A percentile compares a stretch with the other conserved stretches of the same genome.
Conservation (phyloP, 2,797 vertebrate genomes). For the Echeneis naucrates region DNA sequence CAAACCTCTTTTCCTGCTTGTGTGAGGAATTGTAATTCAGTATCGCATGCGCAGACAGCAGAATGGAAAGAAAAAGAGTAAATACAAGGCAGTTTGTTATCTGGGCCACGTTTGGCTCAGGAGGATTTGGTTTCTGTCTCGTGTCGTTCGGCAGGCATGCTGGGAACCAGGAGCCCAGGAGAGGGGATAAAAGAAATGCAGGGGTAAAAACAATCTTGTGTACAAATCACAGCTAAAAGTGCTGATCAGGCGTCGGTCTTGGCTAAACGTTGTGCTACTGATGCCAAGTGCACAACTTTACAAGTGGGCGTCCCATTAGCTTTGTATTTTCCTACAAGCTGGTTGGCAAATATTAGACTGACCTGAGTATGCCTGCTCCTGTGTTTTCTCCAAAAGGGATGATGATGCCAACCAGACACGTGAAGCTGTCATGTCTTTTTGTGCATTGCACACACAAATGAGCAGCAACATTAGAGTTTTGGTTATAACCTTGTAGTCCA, state of each 20-base stretch:
- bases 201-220: background rate
- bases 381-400: background rate
- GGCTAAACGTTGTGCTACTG: conserved; percentile 31
- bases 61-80: conserved; percentile 33
- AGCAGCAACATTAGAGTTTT: conserved; percentile 38
- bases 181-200: conserved; percentile 23
- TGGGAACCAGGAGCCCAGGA: conserved; percentile 36
- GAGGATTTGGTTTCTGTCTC: conserved; percentile 55
- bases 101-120: conserved; percentile 61
- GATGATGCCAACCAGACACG: conserved; percentile 27
- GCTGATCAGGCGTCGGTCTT: conserved; percentile 33
- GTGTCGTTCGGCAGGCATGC: conserved; percentile 52
- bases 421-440: conserved; percentile 37
- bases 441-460: conserved; percentile 42
- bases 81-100: conserved; percentile 56
- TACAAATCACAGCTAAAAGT: conserved; percentile 47
- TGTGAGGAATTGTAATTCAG: conserved; percentile 19
- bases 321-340: conserved; percentile 9
- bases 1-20: conserved; percentile 3
- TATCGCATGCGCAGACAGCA: conserved; percentile 26
- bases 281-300: conserved; percentile 40
- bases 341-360: conserved; percentile 16
- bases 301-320: conserved; percentile 31
- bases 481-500: conserved; percentile 37
- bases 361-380: background rate